A percentile compares a stretch with the other conserved stretches of the same genome.
These are phyloP conservation scores for Sphaerophoria taeniata DNA, from an alignment of 2,888 invertebrate species.

Conservation along the genomic window DNA sequence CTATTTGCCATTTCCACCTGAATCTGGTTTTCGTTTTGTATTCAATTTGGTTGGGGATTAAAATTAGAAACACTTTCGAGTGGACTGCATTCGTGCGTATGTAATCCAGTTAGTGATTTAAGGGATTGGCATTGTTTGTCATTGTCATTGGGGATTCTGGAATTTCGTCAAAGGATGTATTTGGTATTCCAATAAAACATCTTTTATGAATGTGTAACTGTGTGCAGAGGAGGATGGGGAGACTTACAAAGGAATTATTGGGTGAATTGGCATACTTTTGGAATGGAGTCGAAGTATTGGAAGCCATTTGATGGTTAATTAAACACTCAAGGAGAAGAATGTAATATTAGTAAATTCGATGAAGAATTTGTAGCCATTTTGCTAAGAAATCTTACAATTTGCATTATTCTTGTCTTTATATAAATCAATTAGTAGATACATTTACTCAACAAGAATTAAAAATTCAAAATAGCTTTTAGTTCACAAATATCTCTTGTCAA, in stretches of 20 bases:
- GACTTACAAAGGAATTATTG: constrained; percentile 37
- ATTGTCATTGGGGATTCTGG: background rate
- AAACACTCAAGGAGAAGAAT: constrained; percentile 18
- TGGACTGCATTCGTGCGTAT: constrained; percentile 64
- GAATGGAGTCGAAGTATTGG: constrained; percentile 31
- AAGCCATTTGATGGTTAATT: constrained; percentile 44
- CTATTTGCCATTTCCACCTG: constrained; percentile 20
- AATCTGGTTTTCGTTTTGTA: constrained; percentile 33
- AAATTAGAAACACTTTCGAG: constrained; percentile 67
- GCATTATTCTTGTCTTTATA: background rate
- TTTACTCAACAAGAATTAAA: too few relatives aligned
- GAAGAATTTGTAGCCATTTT: background rate
- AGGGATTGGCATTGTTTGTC: constrained; percentile 51
- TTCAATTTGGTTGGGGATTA: constrained; percentile 36
- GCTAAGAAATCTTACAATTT: background rate
- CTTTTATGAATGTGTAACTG: background rate
- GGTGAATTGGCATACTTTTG: background rate
- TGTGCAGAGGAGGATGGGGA: background rate
- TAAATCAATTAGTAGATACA: too few relatives aligned
- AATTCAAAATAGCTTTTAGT: too few relatives aligned
- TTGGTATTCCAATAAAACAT: constrained; percentile 35
- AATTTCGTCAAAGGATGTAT: constrained; percentile 60
- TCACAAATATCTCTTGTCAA: too few relatives aligned
- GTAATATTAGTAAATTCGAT: background rate
- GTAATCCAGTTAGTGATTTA: constrained; percentile 67